phyloP scores from a whole-genome alignment of 2,797 vertebrate genomes.

The Sebastiscus tertius region DNA sequence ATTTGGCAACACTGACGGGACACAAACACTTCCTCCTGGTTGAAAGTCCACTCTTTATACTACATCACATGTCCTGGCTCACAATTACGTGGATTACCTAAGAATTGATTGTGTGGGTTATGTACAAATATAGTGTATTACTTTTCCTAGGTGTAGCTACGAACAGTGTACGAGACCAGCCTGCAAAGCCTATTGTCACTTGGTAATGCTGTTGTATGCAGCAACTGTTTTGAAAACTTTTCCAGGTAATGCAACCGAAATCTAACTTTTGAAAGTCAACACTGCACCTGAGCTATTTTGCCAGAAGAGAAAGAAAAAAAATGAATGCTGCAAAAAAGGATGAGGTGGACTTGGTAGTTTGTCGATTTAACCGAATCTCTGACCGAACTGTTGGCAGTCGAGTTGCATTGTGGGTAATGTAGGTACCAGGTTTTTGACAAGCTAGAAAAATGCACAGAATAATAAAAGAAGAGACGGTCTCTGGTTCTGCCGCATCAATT shows the following conservation, averaged over 20 bases:
- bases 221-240: background rate
- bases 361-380: background rate
- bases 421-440: background rate
- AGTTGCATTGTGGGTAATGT: background rate
- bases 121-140: background rate
- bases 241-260: background rate
- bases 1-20: no score
- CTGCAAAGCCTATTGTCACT: background rate
- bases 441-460: background rate
- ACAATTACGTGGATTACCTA: background rate
- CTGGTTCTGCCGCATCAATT: background rate
- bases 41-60: no score
- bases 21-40: no score
- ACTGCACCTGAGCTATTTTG: background rate
- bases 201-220: background rate
- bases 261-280: background rate
- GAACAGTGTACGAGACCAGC: background rate
- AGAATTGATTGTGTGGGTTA: background rate
- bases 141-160: background rate
- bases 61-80: background rate
- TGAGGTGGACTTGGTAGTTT: background rate
- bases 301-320: background rate
- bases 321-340: background rate
- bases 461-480: background rate
- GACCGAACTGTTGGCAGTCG: no score